Evolutionary conservation across 2,888 invertebrate genomes (phyloP).

Genomic region (Tenthredo amoena): DNA sequence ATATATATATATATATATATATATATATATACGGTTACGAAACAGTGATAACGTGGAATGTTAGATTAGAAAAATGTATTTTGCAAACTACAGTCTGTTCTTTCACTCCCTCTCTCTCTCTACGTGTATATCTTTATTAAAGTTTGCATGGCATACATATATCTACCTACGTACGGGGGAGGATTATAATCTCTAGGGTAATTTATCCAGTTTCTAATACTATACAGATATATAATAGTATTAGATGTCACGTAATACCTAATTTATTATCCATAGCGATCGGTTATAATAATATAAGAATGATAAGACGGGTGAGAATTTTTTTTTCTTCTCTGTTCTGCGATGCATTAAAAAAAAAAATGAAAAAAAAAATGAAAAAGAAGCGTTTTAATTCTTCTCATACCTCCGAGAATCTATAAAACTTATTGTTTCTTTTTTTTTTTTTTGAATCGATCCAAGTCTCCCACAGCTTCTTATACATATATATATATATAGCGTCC

Average conservation of each 20-base stretch:
- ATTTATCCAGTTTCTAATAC: not conserved
- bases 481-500: not conserved
- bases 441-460: not conserved
- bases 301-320: not conserved
- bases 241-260: not conserved
- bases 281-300: no score
- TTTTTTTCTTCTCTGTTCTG: no score
- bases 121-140: no score
- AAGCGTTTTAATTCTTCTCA: not conserved
- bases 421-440: not conserved
- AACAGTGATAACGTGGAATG: no score
- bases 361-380: not conserved
- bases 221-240: not conserved
- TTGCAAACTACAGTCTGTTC: no score
- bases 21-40: no score
- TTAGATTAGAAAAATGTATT: no score
- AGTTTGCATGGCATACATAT: no score
- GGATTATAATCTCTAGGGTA: not conserved
- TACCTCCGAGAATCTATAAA: not conserved
- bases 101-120: no score
- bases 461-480: not conserved
- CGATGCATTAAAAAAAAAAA: no score
- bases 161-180: not conserved
- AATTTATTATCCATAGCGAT: not conserved
- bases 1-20: no score